Evolutionary conservation across 1,140 invertebrate species (phyloP), one percentile per base, ranked within the genome.

Genomic region (Musca domestica): DNA sequence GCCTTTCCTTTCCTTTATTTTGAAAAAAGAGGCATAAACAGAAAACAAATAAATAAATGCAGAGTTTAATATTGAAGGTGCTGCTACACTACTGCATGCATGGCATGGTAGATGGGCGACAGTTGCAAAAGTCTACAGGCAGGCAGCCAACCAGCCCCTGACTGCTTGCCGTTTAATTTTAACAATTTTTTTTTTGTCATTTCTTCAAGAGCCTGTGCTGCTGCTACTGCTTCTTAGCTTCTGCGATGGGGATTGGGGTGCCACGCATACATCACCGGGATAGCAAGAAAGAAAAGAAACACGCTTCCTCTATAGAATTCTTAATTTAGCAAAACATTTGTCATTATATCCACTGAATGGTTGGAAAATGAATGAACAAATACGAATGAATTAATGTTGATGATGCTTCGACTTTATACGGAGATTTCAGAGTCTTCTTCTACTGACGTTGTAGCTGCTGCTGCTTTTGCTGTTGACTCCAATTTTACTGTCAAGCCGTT

Each of bases 311-410:
- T 61, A 61, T 61, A 61, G 25, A 61, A 61, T 61, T 61, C 56
- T 61, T 61, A 61, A 61, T 61, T 61, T 61, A 61, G 56, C 56
- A 61, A 61, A 61, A 61, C 56, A 61, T 61, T 61, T 61, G 56
- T 61, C 56, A 61, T 61, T 61, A 61, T 61, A 61, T 61, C 56
- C 41, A 34, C 22, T 61, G 56, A 61, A 61, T 61, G 56, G 56
- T 61, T 61, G 56, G 56, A 61, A 61, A 61, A 61, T 61, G 56
- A 61, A 61, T 61, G 56, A 61, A 61, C 27, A 61, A 61, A 61
- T 61, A 61, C 56, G 56, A 61, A 61, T 61, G 56, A 61, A 61
- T 61, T 61, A 61, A 58, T 58, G 54, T 58, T 58, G 54, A n/a
- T 34, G 56, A 17, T 61, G 56, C 56, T 58, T 22, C 17, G 23